Base-by-base conservation (phyloP, 2,113 vertebrate genomes). In the Neofelis nebulosa region DNA sequence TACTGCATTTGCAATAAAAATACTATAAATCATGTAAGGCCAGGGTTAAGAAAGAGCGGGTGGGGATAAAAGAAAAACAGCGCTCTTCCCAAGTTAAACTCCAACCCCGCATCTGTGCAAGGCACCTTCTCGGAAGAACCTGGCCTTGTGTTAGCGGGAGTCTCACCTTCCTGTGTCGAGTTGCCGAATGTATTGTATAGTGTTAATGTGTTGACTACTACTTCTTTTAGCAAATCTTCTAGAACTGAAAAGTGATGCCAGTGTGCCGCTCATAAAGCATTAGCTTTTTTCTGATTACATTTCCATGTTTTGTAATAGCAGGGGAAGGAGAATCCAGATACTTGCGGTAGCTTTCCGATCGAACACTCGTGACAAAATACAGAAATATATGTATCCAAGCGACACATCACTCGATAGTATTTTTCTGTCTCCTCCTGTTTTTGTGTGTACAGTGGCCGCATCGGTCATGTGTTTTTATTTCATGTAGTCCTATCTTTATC, bases 401-500 rank as follows among this genome's bases (percentile, higher is more conserved):
- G 98, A 97, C 97, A 90, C 91, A 90, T 98, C 98, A 98, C 93
- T 98, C 98, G 94, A 74, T 97, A 98, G 98, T 98, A 96, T 98
- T 98, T 98, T 98, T 94, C 96, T 98, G 74, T 96, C 97, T 98
- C 93, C 69, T 98, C 97, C 97, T 97, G 98, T 97, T 98, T 98
- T 97, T 96, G 95, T 97, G 41, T 97, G 96, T 92, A 61, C 86
- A 87, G 88, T 94, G 98, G 98, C 97, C 94, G 45, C 93, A 15
- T 93, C 27, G 93, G 96, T 99, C 98, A 98, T 98, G 95, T 98
- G 98, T 96, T 99, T 99, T 98, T 98, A 97, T 98, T 99, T 99
- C 98, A 98, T 95, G 89, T 95, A 97, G 91, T 98, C 96, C 7
- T 98, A 98, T 98, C 98, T 98, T 98, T 98, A 57, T 93, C 95